Conservation (phyloP, 2,797 vertebrate species). For the Tenualosa thibaudeaui region DNA sequence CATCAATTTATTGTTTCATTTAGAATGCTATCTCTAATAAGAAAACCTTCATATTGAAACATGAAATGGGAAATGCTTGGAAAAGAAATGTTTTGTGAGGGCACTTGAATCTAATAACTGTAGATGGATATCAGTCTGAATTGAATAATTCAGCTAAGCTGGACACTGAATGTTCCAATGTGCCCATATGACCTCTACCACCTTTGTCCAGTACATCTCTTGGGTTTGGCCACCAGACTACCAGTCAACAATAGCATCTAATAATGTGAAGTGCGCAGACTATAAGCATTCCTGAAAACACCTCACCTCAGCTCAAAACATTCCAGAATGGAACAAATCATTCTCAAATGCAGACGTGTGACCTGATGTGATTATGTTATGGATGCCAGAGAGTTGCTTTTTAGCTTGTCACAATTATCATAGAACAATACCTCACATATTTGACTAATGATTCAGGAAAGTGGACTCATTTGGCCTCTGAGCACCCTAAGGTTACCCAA, state of each 20-base stretch:
- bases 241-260: neutral
- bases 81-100: neutral
- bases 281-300: neutral
- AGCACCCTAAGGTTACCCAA: neutral
- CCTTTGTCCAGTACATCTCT: neutral
- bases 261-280: neutral
- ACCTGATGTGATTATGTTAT: neutral
- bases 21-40: too few species aligned
- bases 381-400: neutral
- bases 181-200: neutral
- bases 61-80: neutral
- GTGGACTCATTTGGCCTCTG: neutral
- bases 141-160: neutral
- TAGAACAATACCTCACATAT: neutral
- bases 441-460: conserved; percentile 6
- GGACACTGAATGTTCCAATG: neutral
- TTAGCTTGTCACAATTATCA: neutral
- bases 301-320: conserved; percentile 11
- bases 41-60: neutral
- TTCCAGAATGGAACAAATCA: neutral
- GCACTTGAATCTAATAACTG: neutral
- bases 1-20: too few species aligned
- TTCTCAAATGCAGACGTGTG: neutral
- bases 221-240: neutral
- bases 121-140: neutral